Conservation (phyloP, 1,140 invertebrate genomes). For the Protaetia brevitarsis region DNA sequence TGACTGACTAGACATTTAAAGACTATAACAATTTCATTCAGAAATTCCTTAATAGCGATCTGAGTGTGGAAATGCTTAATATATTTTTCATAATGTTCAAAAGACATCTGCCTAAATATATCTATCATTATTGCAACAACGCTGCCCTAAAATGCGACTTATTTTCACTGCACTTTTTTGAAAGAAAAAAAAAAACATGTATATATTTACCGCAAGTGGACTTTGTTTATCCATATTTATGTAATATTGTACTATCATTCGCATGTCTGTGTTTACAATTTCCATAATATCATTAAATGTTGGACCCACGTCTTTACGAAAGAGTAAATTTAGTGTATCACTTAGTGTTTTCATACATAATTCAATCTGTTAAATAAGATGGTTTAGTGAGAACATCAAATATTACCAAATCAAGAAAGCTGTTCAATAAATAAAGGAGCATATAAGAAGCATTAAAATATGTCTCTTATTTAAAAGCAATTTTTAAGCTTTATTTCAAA, state of each 20-base stretch:
- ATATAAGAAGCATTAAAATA: not conserved
- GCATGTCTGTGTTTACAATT: conserved; percentile 71
- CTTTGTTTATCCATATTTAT: conserved; percentile 76
- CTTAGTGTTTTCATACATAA: conserved; percentile 86
- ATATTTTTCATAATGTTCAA: conserved; percentile 77
- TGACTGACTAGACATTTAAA: conserved; percentile 80
- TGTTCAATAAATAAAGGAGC: not conserved
- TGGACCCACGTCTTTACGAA: conserved; percentile 61
- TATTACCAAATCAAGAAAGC: not conserved
- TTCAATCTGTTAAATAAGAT: conserved; percentile 62
- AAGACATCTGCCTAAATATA: conserved; percentile 84
- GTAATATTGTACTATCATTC: conserved; percentile 82
- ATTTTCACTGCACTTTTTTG: not conserved
- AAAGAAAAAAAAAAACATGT: not conserved
- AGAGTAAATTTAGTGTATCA: conserved; percentile 84
- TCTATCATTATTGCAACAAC: conserved; percentile 85
- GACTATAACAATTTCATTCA: conserved; percentile 85
- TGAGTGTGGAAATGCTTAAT: conserved; percentile 66
- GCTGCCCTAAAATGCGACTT: conserved; percentile 58
- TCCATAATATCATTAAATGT: conserved; percentile 75
- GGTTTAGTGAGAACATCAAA: not conserved
- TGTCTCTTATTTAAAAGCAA: conserved; percentile 2
- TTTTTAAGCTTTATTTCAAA: not conserved
- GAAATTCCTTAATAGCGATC: conserved; percentile 70
- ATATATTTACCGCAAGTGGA: conserved; percentile 62